Base-by-base conservation (phyloP, 2,797 vertebrate species). In the Mormyrus hasselquistii region DNA sequence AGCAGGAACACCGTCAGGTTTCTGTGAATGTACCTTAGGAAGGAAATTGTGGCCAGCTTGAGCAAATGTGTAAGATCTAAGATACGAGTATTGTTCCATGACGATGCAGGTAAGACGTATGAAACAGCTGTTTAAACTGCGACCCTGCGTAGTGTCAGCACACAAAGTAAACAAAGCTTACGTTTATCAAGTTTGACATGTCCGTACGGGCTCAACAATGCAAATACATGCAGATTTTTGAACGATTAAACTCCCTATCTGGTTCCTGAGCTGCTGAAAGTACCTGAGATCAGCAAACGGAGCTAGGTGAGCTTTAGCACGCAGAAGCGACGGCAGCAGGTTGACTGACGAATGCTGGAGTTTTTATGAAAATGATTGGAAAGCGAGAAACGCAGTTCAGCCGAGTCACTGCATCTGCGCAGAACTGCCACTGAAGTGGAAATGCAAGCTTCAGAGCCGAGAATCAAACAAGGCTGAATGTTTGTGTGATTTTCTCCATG, bases 41-140 rank as follows among this genome's bases (percentile, higher is more conserved):
- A 89, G 86, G 86, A 89, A 89, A 53, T 38, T 82, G 89, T 38
- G 89, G 89, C 87, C 82, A 59, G 52, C 41, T 86, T 87, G n/a
- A 89, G 85, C 57, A 86, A 87, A 89, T 82, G 89, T 89, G 10
- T 9, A 62, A 9, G 41, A 25, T 69, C 5, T 50, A 34, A 50
- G 86, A 38, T 55, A 9, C 29, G 22, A 19, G 41, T 62, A 88
- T 57, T 22, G 49, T 57, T 83, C 53, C 73, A 41, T 59, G 53
- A 59, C 38, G 85, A 50, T 3, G 38, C 69, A 65, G 19, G 49
- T 34, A 50, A 65, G 25, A 7, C 1, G 25, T 38, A 69, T 9
- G 79, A 76, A 57, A 50, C 88, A 89, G 88, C 55, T 59, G 52
- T 41, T n/a, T 34, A 34, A 86, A 86, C 47, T 4, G 34, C 29